Percentiles rank a stretch among this genome's conserved stretches.
These are phyloP conservation scores for Hypomecis atomaria DNA, from an alignment of 2,888 invertebrate species.

Conservation along the genomic window DNA sequence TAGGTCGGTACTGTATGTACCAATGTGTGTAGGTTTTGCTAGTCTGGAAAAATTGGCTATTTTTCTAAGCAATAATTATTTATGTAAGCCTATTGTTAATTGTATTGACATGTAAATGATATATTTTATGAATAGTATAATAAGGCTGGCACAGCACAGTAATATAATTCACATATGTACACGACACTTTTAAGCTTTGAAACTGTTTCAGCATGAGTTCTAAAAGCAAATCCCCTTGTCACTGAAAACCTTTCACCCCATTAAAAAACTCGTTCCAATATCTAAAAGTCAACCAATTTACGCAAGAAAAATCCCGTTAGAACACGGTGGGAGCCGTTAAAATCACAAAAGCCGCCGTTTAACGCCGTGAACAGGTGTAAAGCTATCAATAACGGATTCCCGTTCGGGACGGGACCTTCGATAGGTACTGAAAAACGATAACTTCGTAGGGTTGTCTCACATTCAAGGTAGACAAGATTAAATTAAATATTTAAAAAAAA, in stretches of 20 bases:
- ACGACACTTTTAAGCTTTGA: neutral
- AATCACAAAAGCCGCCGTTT: conserved; percentile 39
- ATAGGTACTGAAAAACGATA: conserved; percentile 72
- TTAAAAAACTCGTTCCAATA: conserved; percentile 12
- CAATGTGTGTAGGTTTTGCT: no score
- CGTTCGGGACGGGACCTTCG: conserved; percentile 53
- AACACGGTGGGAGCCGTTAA: conserved; percentile 27
- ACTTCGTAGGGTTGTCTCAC: conserved; percentile 60
- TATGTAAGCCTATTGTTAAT: no score
- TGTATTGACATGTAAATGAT: no score
- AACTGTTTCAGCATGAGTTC: no score
- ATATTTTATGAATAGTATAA: no score
- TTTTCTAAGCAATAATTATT: no score
- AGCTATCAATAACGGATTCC: conserved; percentile 61
- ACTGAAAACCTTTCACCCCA: neutral
- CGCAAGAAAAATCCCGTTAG: conserved; percentile 30
- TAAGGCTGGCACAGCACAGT: no score
- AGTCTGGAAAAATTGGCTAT: no score
- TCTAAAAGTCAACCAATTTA: conserved; percentile 14
- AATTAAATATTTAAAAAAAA: no score
- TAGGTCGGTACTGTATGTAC: no score
- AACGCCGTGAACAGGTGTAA: conserved; percentile 54
- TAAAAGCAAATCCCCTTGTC: neutral
- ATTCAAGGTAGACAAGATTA: no score
- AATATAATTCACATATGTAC: no score